Base-by-base conservation (phyloP, 2,888 invertebrate genomes). In the Drosophila mimica region DNA sequence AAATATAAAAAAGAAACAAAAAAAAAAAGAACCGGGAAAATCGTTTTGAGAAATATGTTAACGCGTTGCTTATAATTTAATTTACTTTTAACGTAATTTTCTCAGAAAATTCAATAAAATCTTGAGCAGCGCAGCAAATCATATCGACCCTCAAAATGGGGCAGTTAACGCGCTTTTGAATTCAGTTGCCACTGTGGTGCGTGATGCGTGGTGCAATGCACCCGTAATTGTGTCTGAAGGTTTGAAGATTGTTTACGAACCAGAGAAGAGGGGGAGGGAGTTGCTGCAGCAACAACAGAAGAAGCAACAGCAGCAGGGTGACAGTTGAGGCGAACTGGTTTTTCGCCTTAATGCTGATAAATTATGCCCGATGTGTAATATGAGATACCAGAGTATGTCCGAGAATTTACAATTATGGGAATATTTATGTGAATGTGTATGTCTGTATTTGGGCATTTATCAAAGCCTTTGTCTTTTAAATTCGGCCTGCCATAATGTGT, bases 291-390 rank as follows among this genome's bases (percentile, higher is more conserved):
- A 20, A 6, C 46, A 38, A 20, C 15, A 15, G 52, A 49, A 25
- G 31, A n/a, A 38, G n/a, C 15, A 31, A 25, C n/a, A 38, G 20
- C 20, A 11, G 52, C 54, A 40, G 52, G 54, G 36, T 15, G 54
- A 63, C 68, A 69, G 68, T 52, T 61, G 52, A 28, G 53, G 57
- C 54, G 61, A 88, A 83, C 83, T 76, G 87, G 83, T 83, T 88
- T 74, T 64, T 71, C 33, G 56, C 68, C 58, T 78, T 70, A 81
- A 83, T 76, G 70, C 74, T 88, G 84, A 84, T 86, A 83, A 79
- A 84, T 89, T 84, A 82, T 74, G 70, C 58, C 59, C 38, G 43
- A 51, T 71, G 61, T 75, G 82, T 84, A 81, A 83, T 81, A 61
- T 67, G 81, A 83, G 79, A 59, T 43, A 38, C 68, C 15, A 20